Conservation (phyloP, 2,888 invertebrate genomes). For the Dryocosmus kuriphilus region DNA sequence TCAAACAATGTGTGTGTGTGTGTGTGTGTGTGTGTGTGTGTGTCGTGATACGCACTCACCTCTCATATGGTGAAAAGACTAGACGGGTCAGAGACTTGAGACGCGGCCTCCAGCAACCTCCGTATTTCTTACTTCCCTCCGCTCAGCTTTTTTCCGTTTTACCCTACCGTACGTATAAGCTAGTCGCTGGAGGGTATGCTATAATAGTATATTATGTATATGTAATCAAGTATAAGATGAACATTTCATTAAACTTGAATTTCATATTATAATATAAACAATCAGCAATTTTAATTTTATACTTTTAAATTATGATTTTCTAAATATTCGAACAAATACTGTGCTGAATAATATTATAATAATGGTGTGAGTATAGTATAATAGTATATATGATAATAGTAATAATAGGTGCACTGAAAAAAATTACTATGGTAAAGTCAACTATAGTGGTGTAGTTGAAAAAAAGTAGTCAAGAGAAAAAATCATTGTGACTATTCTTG, state of each 20-base stretch:
- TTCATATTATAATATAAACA: too few relatives aligned
- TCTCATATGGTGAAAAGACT: slow-evolving; percentile 41
- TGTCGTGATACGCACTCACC: not conserved
- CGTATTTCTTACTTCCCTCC: slow-evolving; percentile 4
- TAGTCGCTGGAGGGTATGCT: not conserved
- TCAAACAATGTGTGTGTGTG: not conserved
- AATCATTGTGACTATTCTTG: too few relatives aligned
- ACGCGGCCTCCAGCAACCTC: slow-evolving; percentile 59
- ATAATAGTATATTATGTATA: not conserved
- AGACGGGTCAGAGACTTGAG: slow-evolving; percentile 63
- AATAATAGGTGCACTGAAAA: too few relatives aligned
- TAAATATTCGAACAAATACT: too few relatives aligned
- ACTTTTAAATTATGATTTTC: too few relatives aligned
- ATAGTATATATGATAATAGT: too few relatives aligned
- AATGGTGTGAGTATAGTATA: too few relatives aligned
- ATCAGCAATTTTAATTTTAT: too few relatives aligned
- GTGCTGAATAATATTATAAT: too few relatives aligned
- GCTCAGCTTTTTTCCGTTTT: not conserved
- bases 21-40: not conserved
- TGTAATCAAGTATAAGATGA: not conserved
- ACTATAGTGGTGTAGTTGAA: too few relatives aligned
- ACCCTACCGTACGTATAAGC: not conserved
- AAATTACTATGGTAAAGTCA: too few relatives aligned
- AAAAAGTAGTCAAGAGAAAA: too few relatives aligned
- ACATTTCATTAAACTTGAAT: not conserved